Evolutionary conservation across 2,113 vertebrate species (phyloP).

Genomic region (Callospermophilus lateralis): DNA sequence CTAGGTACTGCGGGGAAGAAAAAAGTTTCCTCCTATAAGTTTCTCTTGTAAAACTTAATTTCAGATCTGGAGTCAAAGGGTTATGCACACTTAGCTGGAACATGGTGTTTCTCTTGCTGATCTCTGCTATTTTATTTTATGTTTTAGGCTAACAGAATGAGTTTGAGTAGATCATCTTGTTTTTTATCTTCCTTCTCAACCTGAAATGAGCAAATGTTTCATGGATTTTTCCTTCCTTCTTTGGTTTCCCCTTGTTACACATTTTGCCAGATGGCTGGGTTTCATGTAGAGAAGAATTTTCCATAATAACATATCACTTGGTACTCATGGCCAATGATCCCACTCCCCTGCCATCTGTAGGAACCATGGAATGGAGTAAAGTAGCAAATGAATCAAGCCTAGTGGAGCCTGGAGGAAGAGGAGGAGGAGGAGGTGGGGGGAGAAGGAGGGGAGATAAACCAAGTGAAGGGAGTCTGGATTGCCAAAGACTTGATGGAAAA

Average conservation of each 20-base stretch:
- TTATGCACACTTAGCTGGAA: not conserved
- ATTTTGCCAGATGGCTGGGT: conserved; percentile 76
- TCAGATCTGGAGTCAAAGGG: not conserved
- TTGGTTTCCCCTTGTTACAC: conserved; percentile 70
- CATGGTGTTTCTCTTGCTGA: not conserved
- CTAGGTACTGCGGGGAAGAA: not conserved
- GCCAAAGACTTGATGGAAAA: not conserved
- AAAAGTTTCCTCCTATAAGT: not conserved
- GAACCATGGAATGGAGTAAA: conserved; percentile 51
- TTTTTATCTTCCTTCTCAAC: conserved; percentile 51
- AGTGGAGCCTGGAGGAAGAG: conserved; percentile 13
- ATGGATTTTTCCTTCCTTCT: conserved; percentile 56
- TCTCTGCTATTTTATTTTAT: not conserved
- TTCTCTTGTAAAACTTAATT: not conserved
- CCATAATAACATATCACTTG: conserved; percentile 69
- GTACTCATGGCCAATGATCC: conserved; percentile 58
- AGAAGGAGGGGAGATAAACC: not conserved
- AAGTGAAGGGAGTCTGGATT: not conserved
- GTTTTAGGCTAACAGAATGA: not conserved
- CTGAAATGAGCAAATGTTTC: conserved; percentile 70
- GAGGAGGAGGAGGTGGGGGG: not conserved
- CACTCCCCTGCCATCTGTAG: conserved; percentile 67
- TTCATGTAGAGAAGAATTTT: conserved; percentile 77
- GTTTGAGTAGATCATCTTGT: not conserved
- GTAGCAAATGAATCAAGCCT: conserved; percentile 58